Evolutionary conservation across 2,888 invertebrate genomes (phyloP), one percentile per base, ranked within the genome.

Genomic region (Conomelus anceps): DNA sequence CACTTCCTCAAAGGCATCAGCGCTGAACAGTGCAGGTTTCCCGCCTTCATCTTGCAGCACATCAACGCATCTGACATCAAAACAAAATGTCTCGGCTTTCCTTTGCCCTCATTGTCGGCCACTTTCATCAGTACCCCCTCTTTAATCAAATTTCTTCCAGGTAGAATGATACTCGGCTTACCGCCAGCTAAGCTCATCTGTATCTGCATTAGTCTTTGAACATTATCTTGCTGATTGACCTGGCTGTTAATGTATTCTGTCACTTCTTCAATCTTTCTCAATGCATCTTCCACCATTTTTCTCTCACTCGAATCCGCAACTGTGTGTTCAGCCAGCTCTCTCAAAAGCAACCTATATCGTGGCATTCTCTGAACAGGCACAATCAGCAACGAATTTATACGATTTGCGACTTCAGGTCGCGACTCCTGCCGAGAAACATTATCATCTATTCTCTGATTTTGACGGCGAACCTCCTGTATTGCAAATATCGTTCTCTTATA

Each of bases 291-390:
- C 63, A 63, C 63, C 13, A 13, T 1, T 63, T 20, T 63, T 13
- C 7, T 63, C 63, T 63, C 63, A 7, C 4, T 63, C n/a, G 63
- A 63, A n/a, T 63, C 63, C n/a, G 13, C n/a, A 20, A 63, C n/a
- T n/a, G 88, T 22, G 23, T 63, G 86, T 86, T 86, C 24, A n/a
- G 96, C 92, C 11, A 97, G 94, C 92, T 97, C 96, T 92, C 95
- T 95, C 88, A 97, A 93, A 20, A 97, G 93, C 85, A 97, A 93
- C 92, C 96, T 95, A 92, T 97, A 97, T 88, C 97, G 94, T 0
- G 97, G 97, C 88, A 97, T 95, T 91, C 97, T 94, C 93, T 97
- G 97, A 91, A 97, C 96, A 20, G 97, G 97, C 1, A 96, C 95
- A 91, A 97, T 97, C 91, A 97, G 94, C 84, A 97, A 93, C 0